These are phyloP conservation scores for Remorina albescens DNA, from an alignment of 2,797 vertebrate genomes.

Conservation along the genomic window DNA sequence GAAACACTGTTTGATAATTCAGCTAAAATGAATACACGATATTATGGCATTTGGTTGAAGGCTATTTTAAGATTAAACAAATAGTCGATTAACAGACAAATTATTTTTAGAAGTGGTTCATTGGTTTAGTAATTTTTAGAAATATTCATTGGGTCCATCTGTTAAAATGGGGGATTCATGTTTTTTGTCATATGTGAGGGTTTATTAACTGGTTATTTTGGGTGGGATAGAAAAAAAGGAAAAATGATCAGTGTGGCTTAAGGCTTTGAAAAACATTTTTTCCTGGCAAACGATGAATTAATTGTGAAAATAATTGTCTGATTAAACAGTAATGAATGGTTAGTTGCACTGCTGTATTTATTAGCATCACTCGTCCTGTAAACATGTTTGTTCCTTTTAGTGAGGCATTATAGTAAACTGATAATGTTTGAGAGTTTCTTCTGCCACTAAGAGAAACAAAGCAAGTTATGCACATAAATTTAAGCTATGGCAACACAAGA, in stretches of 20 bases:
- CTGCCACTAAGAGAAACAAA: neutral
- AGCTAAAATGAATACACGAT: neutral
- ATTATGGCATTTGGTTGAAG: neutral
- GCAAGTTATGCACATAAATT: neutral
- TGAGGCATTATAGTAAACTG: neutral
- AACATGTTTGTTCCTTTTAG: neutral
- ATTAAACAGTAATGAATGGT: neutral
- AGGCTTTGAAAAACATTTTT: no score
- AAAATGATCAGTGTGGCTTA: no score
- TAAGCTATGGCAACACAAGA: neutral
- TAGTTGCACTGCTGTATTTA: no score
- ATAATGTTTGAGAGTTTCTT: neutral
- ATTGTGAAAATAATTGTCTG: neutral
- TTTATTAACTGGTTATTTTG: no score
- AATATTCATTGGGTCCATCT: neutral
- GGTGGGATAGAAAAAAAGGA: no score
- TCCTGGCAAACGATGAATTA: neutral
- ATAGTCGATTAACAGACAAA: neutral
- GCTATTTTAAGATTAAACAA: neutral
- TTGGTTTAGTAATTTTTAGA: neutral
- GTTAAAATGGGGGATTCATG: neutral
- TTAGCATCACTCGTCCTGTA: neutral
- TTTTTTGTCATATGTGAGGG: no score
- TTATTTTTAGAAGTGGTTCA: neutral
- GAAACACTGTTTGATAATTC: neutral